These are phyloP conservation scores for Mechanitis messenoides DNA, from an alignment of 2,888 invertebrate species.

Conservation along the genomic window DNA sequence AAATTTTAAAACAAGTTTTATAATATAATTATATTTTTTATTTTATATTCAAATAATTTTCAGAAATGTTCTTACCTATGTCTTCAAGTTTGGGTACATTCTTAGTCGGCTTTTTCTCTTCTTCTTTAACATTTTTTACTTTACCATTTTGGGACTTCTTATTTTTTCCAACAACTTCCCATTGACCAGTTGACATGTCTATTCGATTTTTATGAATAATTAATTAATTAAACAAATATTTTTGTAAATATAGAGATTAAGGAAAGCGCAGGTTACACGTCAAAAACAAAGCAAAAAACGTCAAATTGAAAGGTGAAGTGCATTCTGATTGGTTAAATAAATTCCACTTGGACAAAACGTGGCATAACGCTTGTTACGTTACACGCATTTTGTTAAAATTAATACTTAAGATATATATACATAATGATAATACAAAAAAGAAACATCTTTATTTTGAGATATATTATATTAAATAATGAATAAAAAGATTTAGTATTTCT, in stretches of 20 bases:
- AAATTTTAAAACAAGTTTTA: background rate
- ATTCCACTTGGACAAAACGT: constrained; percentile 72
- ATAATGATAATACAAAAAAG: background rate
- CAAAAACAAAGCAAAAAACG: constrained; percentile 59
- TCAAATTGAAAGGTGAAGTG: constrained; percentile 41
- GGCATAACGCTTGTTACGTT: constrained; percentile 41
- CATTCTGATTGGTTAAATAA: constrained; percentile 50
- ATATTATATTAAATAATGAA: no score
- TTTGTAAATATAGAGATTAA: constrained; percentile 59
- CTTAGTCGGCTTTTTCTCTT: constrained; percentile 78
- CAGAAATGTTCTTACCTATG: constrained; percentile 77
- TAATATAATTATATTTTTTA: background rate
- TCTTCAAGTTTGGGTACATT: constrained; percentile 85
- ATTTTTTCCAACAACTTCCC: constrained; percentile 83
- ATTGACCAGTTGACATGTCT: constrained; percentile 75
- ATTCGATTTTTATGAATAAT: constrained; percentile 4
- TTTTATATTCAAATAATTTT: constrained; percentile 9
- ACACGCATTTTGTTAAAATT: constrained; percentile 13
- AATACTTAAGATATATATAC: background rate
- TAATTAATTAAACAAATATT: constrained; percentile 32
- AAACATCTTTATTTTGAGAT: background rate
- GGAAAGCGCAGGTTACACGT: constrained; percentile 67
- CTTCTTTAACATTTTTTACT: constrained; percentile 70
- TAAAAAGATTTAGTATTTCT: no score
- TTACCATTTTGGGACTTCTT: constrained; percentile 77